phyloP scores from a whole-genome alignment of 2,113 vertebrate species.

The Cololabis saira region DNA sequence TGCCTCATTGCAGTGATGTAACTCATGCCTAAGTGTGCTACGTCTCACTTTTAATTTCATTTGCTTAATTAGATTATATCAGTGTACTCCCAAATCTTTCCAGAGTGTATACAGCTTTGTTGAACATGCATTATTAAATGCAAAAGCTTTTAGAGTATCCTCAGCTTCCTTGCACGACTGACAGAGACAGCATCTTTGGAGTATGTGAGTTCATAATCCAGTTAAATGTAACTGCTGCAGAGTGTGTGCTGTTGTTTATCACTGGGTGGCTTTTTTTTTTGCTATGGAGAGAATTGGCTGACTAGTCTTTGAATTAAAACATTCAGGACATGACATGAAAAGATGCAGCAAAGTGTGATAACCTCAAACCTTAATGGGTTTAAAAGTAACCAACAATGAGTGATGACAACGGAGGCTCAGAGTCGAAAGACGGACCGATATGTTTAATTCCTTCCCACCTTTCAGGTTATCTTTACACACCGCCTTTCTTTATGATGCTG shows the following conservation, averaged over 20 bases:
- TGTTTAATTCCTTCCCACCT: not conserved
- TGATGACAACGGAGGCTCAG: not conserved
- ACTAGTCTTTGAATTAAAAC: not conserved
- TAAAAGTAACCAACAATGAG: not conserved
- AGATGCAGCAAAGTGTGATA: constrained; percentile 7
- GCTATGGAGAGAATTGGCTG: constrained; percentile 14
- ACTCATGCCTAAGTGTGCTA: constrained; percentile 21
- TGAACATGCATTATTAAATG: constrained; percentile 29
- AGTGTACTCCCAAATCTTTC: constrained; percentile 16
- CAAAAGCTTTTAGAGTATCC: constrained; percentile 31
- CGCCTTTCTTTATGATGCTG: not conserved
- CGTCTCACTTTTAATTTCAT: constrained; percentile 42
- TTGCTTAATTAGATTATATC: constrained; percentile 38
- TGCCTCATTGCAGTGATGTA: constrained; percentile 33
- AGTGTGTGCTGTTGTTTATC: constrained; percentile 39
- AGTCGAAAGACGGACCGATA: not conserved
- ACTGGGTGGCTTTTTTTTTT: constrained; percentile 14
- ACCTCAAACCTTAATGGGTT: not conserved
- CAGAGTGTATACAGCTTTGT: constrained; percentile 31
- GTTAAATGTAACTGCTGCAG: constrained; percentile 47
- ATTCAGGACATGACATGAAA: not conserved
- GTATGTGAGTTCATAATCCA: constrained; percentile 46
- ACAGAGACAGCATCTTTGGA: constrained; percentile 36
- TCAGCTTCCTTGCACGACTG: constrained; percentile 42
- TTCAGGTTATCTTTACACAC: not conserved